phyloP scores from a whole-genome alignment of 2,113 vertebrate species.

The Leucosticte australis region DNA sequence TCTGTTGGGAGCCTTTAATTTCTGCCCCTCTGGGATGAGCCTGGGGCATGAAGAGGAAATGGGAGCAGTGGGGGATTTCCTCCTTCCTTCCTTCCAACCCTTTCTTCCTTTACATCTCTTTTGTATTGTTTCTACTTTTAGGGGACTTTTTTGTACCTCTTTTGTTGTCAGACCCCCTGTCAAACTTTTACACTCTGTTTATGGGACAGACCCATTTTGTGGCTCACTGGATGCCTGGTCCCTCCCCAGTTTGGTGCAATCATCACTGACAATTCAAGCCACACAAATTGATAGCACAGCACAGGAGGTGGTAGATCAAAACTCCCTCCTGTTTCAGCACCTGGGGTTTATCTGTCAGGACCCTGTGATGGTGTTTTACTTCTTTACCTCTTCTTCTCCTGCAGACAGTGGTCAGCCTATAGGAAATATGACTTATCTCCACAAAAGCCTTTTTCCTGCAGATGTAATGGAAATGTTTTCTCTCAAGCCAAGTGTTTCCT shows the following conservation, averaged over 20 bases:
- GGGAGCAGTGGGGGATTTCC: neutral
- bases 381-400: neutral
- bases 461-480: neutral
- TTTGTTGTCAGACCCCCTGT: neutral
- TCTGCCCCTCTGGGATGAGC: neutral
- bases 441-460: neutral
- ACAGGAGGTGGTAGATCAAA: neutral
- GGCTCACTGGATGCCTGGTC: neutral
- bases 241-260: neutral
- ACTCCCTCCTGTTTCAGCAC: neutral
- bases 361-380: neutral
- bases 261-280: neutral
- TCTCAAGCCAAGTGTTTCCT: neutral
- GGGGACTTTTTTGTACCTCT: neutral
- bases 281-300: neutral
- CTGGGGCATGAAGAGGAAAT: neutral
- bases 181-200: neutral
- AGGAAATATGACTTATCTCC: neutral
- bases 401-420: neutral
- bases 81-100: neutral
- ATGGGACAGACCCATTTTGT: neutral
- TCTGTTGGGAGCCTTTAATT: neutral
- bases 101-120: neutral
- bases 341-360: neutral
- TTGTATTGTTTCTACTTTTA: neutral